Evolutionary conservation across 2,888 invertebrate genomes (phyloP), one percentile per base, ranked within the genome.

Genomic region (Aproaerema taeniolella): DNA sequence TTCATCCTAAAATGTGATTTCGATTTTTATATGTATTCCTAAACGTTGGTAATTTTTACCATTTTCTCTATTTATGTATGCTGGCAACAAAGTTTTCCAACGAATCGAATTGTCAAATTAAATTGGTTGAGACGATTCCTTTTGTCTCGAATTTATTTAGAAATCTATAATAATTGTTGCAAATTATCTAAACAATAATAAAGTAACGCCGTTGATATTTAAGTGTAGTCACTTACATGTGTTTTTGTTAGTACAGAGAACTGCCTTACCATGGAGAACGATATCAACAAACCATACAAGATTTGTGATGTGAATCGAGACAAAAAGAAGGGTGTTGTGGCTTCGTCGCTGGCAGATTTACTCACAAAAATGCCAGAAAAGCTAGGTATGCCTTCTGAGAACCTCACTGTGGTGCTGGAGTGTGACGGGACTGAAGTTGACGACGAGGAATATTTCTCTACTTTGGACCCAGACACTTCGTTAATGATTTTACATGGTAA

Each of bases 381-480:
- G 73, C 88, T 95, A 50, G 88, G 89, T 14, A 68, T 91, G 46
- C 90, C 91, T 14, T 76, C 88, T 39, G 87, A 88, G 48, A 90
- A 90, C 50, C 85, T 95, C 42, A 94, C 93, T 38, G 93, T 97
- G 42, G 96, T 96, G 26, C 83, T 97, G 53, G 97, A 97, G 71
- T 92, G 91, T 34, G 97, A 97, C 82, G 97, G 97, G 20, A 97
- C 97, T 0, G 97, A 97, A 87, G 94, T 97, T 35, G 97, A 97
- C 59, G 97, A 97, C 65, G 97, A 97, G 71, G 96, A 96, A 69
- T 97, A 97, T 77, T 97, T 97, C 74, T 93, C 92, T 33, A 96
- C 96, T 2, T 85, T 97, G 48, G 96, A 96, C 58, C 92, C 92
- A 49, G 95, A 97, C 62, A 95, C 96, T 11, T 92, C 91, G 61